Evolutionary conservation across 1,140 invertebrate genomes (phyloP), one percentile per base, ranked within the genome.

Genomic region (Brachystomella parvula): DNA sequence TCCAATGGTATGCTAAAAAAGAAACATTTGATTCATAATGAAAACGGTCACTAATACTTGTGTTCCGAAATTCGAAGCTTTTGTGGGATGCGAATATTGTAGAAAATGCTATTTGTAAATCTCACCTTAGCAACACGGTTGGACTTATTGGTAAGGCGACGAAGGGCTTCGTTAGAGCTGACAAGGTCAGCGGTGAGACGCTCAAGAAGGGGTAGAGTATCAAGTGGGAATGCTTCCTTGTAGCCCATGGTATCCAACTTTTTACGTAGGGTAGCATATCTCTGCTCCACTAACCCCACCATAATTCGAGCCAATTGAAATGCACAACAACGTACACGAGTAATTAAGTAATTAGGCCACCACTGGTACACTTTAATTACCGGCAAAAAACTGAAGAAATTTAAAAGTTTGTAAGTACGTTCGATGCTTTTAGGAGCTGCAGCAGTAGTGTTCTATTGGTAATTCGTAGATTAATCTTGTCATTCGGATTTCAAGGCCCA

Each of bases 401-500:
- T n/a, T n/a, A n/a, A n/a, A n/a, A n/a, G n/a, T n/a, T n/a, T n/a
- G n/a, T n/a, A n/a, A n/a, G n/a, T n/a, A n/a, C n/a, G n/a, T n/a
- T n/a, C n/a, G n/a, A n/a, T n/a, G n/a, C n/a, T n/a, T n/a, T n/a
- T n/a, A n/a, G n/a, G n/a, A n/a, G n/a, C n/a, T n/a, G n/a, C n/a
- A n/a, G n/a, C n/a, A n/a, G n/a, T n/a, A n/a, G n/a, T n/a, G n/a
- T n/a, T n/a, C n/a, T n/a, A n/a, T n/a, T n/a, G n/a, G n/a, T n/a
- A n/a, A n/a, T n/a, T n/a, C n/a, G n/a, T n/a, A n/a, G n/a, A n/a
- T n/a, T n/a, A n/a, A n/a, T n/a, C n/a, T n/a, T n/a, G n/a, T 60
- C 64, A 73, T 57, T 73, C 68, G 3, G 71, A 73, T 47, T 73
- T 73, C 0, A 73, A 63, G 28, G 65, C 68, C 96, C 96, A 99